Conservation (phyloP, 2,888 invertebrate species). For the Holacanthella duospinosa region DNA sequence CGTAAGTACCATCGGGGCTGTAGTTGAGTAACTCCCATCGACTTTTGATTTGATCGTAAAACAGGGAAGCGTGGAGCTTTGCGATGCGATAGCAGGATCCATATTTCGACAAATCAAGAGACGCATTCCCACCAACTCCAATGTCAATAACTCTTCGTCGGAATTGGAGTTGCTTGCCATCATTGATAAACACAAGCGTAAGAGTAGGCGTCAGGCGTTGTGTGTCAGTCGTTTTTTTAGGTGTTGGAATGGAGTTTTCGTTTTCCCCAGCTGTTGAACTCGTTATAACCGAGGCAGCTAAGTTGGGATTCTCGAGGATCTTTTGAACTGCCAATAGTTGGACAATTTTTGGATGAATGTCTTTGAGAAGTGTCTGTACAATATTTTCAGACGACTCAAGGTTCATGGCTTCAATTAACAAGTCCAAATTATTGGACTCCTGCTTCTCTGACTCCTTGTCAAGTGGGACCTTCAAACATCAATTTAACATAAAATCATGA, state of each 20-base stretch:
- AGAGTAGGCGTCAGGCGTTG: neutral
- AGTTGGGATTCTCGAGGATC: neutral
- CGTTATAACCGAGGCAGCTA: neutral
- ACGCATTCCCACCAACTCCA: neutral
- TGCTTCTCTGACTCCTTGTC: slow-evolving; percentile 38
- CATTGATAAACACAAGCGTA: neutral
- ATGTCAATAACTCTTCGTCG: neutral
- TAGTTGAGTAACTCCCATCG: slow-evolving; percentile 74
- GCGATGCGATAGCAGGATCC: slow-evolving; percentile 19
- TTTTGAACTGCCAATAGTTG: neutral
- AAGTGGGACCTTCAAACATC: too few species aligned
- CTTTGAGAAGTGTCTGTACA: neutral
- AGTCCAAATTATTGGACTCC: neutral
- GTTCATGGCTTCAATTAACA: neutral
- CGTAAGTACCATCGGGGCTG: slow-evolving; percentile 21
- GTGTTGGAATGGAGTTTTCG: neutral
- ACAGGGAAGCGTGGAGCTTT: slow-evolving; percentile 24
- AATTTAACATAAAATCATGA: too few species aligned
- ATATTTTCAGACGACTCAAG: neutral
- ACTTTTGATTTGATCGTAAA: slow-evolving; percentile 18
- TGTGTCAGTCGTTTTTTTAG: neutral
- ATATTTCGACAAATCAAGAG: slow-evolving; percentile 10
- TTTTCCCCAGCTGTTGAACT: neutral
- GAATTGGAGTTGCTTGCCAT: neutral
- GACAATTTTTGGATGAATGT: neutral